Evolutionary conservation across 2,113 vertebrate genomes (phyloP).

Genomic region (mouse (Mus musculus)): DNA sequence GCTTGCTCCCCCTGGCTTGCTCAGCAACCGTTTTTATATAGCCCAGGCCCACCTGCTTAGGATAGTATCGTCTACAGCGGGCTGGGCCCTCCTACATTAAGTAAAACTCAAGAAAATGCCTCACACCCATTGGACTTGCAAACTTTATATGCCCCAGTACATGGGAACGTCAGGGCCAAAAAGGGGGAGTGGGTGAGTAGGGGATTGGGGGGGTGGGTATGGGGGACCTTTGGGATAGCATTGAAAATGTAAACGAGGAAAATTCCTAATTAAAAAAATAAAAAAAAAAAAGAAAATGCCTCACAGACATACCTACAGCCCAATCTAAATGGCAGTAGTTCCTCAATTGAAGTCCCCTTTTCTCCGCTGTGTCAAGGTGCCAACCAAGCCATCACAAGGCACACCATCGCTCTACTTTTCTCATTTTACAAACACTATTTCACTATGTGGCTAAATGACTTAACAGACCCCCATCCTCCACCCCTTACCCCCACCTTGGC

Average conservation of each 20-base stretch:
- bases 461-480: background rate
- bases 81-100: background rate
- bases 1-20: background rate
- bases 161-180: too few species aligned
- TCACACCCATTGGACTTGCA: too few species aligned
- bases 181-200: too few species aligned
- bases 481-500: background rate
- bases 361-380: background rate
- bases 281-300: too few species aligned
- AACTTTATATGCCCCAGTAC: too few species aligned
- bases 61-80: background rate
- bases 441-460: background rate
- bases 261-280: too few species aligned
- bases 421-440: conserved; percentile 34
- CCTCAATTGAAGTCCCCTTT: background rate
- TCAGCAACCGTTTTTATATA: background rate
- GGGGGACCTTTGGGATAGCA: too few species aligned
- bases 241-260: too few species aligned
- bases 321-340: background rate
- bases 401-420: background rate
- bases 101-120: background rate
- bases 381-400: background rate
- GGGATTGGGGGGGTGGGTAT: too few species aligned
- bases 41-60: background rate
- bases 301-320: background rate